Evolutionary conservation across 1,140 invertebrate species (phyloP).

Genomic region (Drosophila aff.): DNA sequence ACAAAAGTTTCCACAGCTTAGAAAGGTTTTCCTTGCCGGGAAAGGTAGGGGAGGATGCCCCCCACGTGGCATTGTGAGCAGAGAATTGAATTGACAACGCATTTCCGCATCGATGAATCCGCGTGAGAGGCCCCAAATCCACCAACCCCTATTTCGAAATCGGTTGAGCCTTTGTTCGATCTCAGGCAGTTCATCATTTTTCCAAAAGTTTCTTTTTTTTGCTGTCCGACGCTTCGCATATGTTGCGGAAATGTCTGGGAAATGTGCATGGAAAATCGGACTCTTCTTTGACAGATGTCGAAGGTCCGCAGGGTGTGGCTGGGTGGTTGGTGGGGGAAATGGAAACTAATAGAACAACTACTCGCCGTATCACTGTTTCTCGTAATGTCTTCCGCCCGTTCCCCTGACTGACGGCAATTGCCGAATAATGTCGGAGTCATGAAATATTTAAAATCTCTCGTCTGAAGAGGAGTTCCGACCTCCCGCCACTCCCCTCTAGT

Average conservation of each 20-base stretch:
- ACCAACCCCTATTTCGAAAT: not conserved
- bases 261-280: conserved; percentile 74
- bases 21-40: conserved; percentile 22
- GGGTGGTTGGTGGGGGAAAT: not conserved
- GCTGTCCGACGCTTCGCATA: conserved; percentile 36
- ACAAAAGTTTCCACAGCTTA: conserved; percentile 61
- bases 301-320: conserved; percentile 2
- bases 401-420: conserved; percentile 58
- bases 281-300: conserved; percentile 69
- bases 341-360: conserved; percentile 56
- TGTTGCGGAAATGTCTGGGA: conserved; percentile 73
- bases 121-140: conserved; percentile 23
- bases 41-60: not conserved
- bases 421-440: conserved; percentile 68
- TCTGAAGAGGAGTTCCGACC: conserved; percentile 35
- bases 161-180: conserved; percentile 32
- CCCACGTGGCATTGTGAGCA: conserved; percentile 11
- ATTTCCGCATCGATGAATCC: conserved; percentile 70
- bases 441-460: conserved; percentile 76
- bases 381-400: not conserved
- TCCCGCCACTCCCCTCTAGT: not conserved
- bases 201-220: conserved; percentile 24
- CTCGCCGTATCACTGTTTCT: conserved; percentile 7
- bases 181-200: conserved; percentile 41
- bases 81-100: conserved; percentile 75